Evolutionary conservation across 2,888 invertebrate species (phyloP), one percentile per base, ranked within the genome.

Genomic region (Branchipolynoe longqiensis): DNA sequence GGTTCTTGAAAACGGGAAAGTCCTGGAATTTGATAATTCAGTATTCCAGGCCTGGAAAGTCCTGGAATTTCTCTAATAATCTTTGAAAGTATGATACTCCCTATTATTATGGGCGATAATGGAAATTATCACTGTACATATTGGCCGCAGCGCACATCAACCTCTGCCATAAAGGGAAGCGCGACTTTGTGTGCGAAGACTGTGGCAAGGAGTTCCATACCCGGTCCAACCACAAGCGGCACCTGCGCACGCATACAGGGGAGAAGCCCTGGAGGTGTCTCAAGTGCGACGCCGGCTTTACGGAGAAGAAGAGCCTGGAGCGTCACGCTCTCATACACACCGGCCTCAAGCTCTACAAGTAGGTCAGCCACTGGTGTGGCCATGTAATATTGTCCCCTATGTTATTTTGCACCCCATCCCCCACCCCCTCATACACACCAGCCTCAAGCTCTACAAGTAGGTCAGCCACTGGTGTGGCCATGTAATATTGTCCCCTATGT

Each of bases 311-410:
- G 31, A 78, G 78, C 48, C 25, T 78, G 78, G 48, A 78, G 54
- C 40, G 78, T 22, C 78, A 78, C 54, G 48, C 28, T 14, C 8
- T 54, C 25, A 78, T 48, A 2, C 78, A 78, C 48, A 78, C 78
- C 41, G 78, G 78, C 8, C 31, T 78, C 28, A 78, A 78, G 28
- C 28, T 78, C 25, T 78, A 78, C 78, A 78, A 54, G 78, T 78
- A 1, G 28, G 78, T 78, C 4, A 38, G 25, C 73, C 38, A 18
- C 18, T 28, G 28, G 28, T 59, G 6, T 59, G 59, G 8, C 25
- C 59, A 59, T n/a, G n/a, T n/a, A n/a, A n/a, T n/a, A n/a, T n/a
- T n/a, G n/a, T n/a, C n/a, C n/a, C n/a, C n/a, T n/a, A n/a, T n/a
- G n/a, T n/a, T n/a, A n/a, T n/a, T n/a, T n/a, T n/a, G n/a, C n/a